Percentiles rank a stretch among this genome's conserved stretches.
These are phyloP conservation scores for Rynchops niger DNA, from an alignment of 2,113 vertebrate genomes.

Conservation along the genomic window DNA sequence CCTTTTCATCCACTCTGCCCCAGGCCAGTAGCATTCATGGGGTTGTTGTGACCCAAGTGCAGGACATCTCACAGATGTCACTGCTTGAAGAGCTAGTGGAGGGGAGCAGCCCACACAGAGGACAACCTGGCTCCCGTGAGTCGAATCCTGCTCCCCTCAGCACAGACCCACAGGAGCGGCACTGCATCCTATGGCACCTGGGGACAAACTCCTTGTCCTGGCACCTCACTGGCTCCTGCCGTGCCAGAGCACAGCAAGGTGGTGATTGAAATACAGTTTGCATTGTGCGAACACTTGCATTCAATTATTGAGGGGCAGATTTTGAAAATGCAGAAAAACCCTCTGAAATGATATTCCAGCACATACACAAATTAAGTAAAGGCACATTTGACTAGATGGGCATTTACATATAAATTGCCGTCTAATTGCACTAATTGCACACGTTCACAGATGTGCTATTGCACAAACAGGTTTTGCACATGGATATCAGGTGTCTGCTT, in stretches of 20 bases:
- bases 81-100: background rate
- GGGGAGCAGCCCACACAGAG: background rate
- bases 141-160: background rate
- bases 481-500: slow-evolving; percentile 37
- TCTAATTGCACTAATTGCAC: slow-evolving; percentile 57
- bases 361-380: background rate
- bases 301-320: background rate
- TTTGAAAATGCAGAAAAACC: background rate
- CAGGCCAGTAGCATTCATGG: background rate
- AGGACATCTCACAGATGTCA: background rate
- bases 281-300: background rate
- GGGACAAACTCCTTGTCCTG: background rate
- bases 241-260: background rate
- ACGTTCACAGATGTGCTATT: slow-evolving; percentile 2
- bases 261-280: background rate
- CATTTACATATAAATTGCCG: slow-evolving; percentile 62
- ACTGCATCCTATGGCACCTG: fast-evolving
- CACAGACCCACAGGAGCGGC: fast-evolving
- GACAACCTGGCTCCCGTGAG: background rate
- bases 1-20: background rate
- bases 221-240: background rate
- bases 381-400: background rate
- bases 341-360: background rate
- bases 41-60: background rate
- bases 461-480: slow-evolving; percentile 45